Evolutionary conservation across 1,140 invertebrate species (phyloP), one percentile per base, ranked within the genome.

Genomic region (Heliothis virescens): DNA sequence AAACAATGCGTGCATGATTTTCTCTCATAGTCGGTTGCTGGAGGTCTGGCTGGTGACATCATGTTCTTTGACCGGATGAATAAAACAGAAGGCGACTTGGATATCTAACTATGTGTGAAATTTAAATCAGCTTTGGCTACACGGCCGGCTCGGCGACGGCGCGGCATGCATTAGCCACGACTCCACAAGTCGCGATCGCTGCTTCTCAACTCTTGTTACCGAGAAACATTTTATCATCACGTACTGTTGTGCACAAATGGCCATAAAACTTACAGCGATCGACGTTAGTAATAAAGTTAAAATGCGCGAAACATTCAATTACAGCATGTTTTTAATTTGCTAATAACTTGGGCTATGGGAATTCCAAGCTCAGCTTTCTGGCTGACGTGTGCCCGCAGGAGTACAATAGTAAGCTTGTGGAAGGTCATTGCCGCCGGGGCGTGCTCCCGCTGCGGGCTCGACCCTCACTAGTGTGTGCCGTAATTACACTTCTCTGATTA

Each of bases 61-160:
- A 86, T 84, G 82, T 80, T 86, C 84, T 86, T 86, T 82, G 79
- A 80, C 80, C 83, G 71, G 57, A 87, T 83, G 83, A 86, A 86
- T 83, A 87, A 85, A 82, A 87, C 81, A 87, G 79, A 69, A 83
- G 79, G 65, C 82, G 65, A 59, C 26, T 71, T 74, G 55, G 69
- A 80, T 73, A 79, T 79, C 55, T 81, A 76, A 50, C 63, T 79
- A 79, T 79, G 83, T 84, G 82, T 80, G 81, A 84, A 86, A 83
- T 85, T 85, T 79, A 84, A 86, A 86, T 86, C 65, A 82, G 80
- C 21, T 79, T 53, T 69, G 59, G 73, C 65, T 69, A 69, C 65
- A 59, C 52, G 53, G 65, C 69, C 47, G 50, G 71, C 52, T 21
- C 57, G 55, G 55, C 71, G 41, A 34, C 34, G 21, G 34, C 72